Percentiles rank a stretch among this genome's conserved stretches.
Conservation (phyloP, 2,888 invertebrate genomes). For the Macrostomum cliftonense region DNA sequence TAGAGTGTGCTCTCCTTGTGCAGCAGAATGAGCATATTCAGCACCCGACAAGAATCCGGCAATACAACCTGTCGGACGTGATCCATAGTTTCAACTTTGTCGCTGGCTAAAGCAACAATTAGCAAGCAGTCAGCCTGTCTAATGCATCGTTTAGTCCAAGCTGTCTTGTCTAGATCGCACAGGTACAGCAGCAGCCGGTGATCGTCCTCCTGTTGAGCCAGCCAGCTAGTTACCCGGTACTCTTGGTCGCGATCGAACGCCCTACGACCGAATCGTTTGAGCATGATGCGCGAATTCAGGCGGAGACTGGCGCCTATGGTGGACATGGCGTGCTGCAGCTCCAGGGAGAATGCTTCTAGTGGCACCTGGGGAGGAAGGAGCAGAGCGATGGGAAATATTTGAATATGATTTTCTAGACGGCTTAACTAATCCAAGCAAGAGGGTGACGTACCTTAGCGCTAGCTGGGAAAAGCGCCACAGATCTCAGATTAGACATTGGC, state of each 20-base stretch:
- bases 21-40: constrained; percentile 72
- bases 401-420: too few relatives aligned
- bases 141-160: constrained; percentile 89
- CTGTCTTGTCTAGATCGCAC: constrained; percentile 64
- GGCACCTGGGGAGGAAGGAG: constrained; percentile 49
- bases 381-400: too few relatives aligned
- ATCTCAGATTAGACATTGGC: constrained; percentile 58
- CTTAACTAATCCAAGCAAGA: too few relatives aligned
- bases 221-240: constrained; percentile 85
- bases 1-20: constrained; percentile 55
- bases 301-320: constrained; percentile 54
- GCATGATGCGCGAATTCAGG: constrained; percentile 44
- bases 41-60: constrained; percentile 29
- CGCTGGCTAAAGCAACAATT: constrained; percentile 77
- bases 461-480: constrained; percentile 83
- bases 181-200: constrained; percentile 84
- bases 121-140: constrained; percentile 92
- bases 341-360: constrained; percentile 78
- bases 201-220: constrained; percentile 92
- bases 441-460: constrained; percentile 55
- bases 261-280: not conserved
- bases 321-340: constrained; percentile 80
- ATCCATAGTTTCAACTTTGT: constrained; percentile 45
- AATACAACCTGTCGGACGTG: too few relatives aligned
- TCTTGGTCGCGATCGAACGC: constrained; percentile 51